Evolutionary conservation across 2,888 invertebrate species (phyloP).

Genomic region (Lochmaea crataegi): DNA sequence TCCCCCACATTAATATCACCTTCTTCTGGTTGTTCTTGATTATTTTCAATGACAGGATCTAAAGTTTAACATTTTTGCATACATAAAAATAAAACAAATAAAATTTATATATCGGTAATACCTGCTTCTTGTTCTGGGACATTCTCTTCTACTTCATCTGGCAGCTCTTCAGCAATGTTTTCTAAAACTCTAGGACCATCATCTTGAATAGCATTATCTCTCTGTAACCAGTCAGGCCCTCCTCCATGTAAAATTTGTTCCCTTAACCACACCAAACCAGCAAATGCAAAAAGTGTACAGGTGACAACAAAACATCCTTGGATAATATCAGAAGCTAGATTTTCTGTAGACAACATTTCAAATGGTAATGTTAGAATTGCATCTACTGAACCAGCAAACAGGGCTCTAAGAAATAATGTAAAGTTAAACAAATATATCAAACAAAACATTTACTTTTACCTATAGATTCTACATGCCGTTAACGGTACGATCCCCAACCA

Average conservation of each 20-base stretch:
- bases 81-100: slow-evolving; percentile 1
- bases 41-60: slow-evolving; percentile 57
- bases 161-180: slow-evolving; percentile 57
- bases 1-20: slow-evolving; percentile 75
- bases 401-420: slow-evolving; percentile 69
- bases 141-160: slow-evolving; percentile 58
- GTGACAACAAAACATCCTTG: slow-evolving; percentile 97
- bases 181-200: slow-evolving; percentile 58
- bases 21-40: slow-evolving; percentile 53
- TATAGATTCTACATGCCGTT: slow-evolving; percentile 94
- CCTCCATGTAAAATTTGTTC: slow-evolving; percentile 98
- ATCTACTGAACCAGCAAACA: slow-evolving; percentile 92
- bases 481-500: slow-evolving; percentile 98
- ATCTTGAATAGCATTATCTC: slow-evolving; percentile 71
- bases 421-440: not conserved
- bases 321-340: slow-evolving; percentile 92
- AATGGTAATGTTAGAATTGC: slow-evolving; percentile 87
- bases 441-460: slow-evolving; percentile 33
- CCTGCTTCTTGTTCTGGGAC: slow-evolving; percentile 43
- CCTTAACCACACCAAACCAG: slow-evolving; percentile 95
- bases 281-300: slow-evolving; percentile 95
- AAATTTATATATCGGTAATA: not conserved
- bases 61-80: not conserved
- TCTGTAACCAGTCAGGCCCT: slow-evolving; percentile 95
- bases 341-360: slow-evolving; percentile 93